Conservation (phyloP, 1,140 invertebrate genomes). For the Aphelenchoides besseyi region DNA sequence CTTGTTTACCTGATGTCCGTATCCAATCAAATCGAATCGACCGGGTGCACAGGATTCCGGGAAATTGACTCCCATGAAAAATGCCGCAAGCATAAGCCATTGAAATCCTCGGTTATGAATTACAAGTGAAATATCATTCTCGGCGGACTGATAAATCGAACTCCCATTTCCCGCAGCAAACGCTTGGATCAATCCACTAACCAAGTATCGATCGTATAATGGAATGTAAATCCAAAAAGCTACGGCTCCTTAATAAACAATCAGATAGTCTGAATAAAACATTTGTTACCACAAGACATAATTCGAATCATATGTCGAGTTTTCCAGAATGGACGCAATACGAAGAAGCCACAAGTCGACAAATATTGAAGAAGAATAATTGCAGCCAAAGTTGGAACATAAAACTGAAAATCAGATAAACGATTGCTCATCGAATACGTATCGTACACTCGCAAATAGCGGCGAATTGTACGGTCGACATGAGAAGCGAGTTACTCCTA, state of each 20-base stretch:
- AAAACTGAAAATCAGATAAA: conserved; percentile 25
- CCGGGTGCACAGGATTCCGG: conserved; percentile 49
- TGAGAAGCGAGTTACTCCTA: conserved; percentile 43
- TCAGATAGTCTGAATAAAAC: no score
- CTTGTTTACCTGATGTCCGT: conserved; percentile 44
- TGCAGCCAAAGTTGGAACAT: conserved; percentile 28
- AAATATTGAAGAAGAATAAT: conserved; percentile 24
- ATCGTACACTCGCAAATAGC: conserved; percentile 28
- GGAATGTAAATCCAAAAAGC: conserved; percentile 31
- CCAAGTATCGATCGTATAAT: conserved; percentile 20
- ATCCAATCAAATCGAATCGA: conserved; percentile 49
- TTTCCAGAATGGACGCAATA: conserved; percentile 17
- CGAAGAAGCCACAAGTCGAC: conserved; percentile 35
- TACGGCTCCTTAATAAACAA: no score
- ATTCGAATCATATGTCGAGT: conserved; percentile 26
- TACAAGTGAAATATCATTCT: conserved; percentile 22
- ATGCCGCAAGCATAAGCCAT: conserved; percentile 47
- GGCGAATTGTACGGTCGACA: conserved; percentile 18
- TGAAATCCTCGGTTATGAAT: conserved; percentile 43
- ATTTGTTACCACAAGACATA: conserved; percentile 19
- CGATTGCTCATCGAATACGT: background rate
- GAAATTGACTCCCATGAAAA: conserved; percentile 52
- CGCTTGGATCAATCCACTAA: background rate
- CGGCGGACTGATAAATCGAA: background rate
- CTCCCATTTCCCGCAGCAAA: background rate